Evolutionary conservation across 2,888 invertebrate genomes (phyloP).

Genomic region (Hanleya hanleyi): DNA sequence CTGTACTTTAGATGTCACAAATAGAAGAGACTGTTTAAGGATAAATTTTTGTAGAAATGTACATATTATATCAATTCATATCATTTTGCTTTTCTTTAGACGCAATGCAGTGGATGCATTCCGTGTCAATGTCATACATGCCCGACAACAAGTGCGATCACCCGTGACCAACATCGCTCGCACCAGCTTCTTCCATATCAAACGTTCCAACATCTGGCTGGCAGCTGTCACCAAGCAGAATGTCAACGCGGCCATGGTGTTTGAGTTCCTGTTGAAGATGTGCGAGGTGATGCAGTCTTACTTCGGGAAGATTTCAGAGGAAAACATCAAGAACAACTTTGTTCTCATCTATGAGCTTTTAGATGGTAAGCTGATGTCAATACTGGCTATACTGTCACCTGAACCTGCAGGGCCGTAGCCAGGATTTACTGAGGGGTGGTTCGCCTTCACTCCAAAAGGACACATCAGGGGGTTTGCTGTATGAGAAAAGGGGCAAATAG

Average conservation of each 20-base stretch:
- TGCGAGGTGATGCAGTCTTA: slow-evolving; percentile 97
- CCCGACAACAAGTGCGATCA: slow-evolving; percentile 94
- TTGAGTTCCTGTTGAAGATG: slow-evolving; percentile 98
- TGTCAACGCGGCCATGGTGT: slow-evolving; percentile 99
- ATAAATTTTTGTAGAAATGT: no score
- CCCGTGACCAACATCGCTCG: slow-evolving; percentile 99
- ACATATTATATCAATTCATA: no score
- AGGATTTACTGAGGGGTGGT: no score
- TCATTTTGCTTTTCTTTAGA: no score
- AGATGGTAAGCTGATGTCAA: slow-evolving; percentile 89
- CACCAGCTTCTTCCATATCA: slow-evolving; percentile 99
- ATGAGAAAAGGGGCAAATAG: no score
- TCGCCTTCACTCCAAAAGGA: no score
- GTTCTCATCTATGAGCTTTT: slow-evolving; percentile 99
- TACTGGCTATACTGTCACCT: no score
- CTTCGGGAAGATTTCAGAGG: slow-evolving; percentile 99
- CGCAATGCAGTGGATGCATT: slow-evolving; percentile 99
- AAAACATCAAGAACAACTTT: slow-evolving; percentile 99
- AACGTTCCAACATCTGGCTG: slow-evolving; percentile 98
- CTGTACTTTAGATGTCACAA: no score
- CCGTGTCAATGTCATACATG: slow-evolving; percentile 99
- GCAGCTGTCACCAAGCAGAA: slow-evolving; percentile 99
- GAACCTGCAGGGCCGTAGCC: no score
- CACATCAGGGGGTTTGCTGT: no score
- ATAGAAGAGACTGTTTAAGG: no score